These are phyloP conservation scores for Drosophila lacertosa DNA, from an alignment of 1,140 invertebrate species.

Conservation along the genomic window DNA sequence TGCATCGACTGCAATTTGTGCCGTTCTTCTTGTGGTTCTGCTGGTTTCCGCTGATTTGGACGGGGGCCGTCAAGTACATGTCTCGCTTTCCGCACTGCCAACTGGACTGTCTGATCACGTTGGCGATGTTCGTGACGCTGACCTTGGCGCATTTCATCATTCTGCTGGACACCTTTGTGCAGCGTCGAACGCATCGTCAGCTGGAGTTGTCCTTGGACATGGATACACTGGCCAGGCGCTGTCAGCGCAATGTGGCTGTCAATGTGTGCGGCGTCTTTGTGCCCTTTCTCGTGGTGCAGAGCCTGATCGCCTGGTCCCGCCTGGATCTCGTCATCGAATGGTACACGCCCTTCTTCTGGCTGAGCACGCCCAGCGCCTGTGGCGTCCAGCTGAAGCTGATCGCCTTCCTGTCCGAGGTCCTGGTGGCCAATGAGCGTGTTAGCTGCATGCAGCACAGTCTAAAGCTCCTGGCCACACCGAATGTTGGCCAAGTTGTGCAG, in stretches of 20 bases:
- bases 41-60: slow-evolving; percentile 38
- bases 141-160: slow-evolving; percentile 39
- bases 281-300: slow-evolving; percentile 14
- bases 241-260: slow-evolving; percentile 4
- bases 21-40: slow-evolving; percentile 34
- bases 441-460: slow-evolving; percentile 22
- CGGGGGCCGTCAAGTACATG: not conserved
- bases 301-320: slow-evolving; percentile 1
- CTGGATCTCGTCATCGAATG: not conserved
- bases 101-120: slow-evolving; percentile 50
- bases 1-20: slow-evolving; percentile 20
- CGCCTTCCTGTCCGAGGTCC: slow-evolving; percentile 47
- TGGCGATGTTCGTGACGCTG: slow-evolving; percentile 20
- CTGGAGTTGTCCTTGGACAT: not conserved
- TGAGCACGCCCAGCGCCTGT: slow-evolving; percentile 29
- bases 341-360: slow-evolving; percentile 27
- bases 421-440: slow-evolving; percentile 42
- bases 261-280: not conserved
- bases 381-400: slow-evolving; percentile 57
- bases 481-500: not conserved
- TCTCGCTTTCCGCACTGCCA: slow-evolving; percentile 11
- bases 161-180: slow-evolving; percentile 41
- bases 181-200: not conserved
- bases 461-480: slow-evolving; percentile 9
- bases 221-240: not conserved